Evolutionary conservation across 2,113 vertebrate genomes (phyloP), one percentile per base, ranked within the genome.

Genomic region (Thinocorus orbignyianus): DNA sequence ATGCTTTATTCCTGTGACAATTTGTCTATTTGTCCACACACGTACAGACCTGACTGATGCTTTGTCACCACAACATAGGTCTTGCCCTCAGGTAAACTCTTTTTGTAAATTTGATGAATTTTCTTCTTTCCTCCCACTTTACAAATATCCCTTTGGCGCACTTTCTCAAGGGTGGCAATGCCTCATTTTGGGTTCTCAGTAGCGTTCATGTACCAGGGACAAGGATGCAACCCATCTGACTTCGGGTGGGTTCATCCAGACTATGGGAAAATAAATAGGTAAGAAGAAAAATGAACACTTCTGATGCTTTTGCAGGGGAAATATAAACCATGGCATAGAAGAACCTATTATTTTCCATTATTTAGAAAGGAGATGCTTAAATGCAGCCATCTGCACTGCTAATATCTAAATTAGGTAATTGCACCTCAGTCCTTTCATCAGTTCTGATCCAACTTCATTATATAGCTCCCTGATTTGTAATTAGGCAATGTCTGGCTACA

Each of bases 81-180:
- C 18, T 23, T 69, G 24, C 33, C 58, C 33, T n/a, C 23, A 76
- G 24, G 20, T 48, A 30, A 65, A 64, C 28, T 68, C 22, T 26
- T 61, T 86, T 77, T 42, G 41, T 33, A 46, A 62, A 54, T 19
- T 3, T 72, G 24, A 49, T 57, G 8, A 33, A 72, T 88, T 85
- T 85, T 10, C 54, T 88, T 7, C 8, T 57, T 92, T 92, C 31
- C 16, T 76, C 4, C 17, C 22, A 16, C 16, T 26, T 68, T 26
- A 57, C 39, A 80, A 79, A 49, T 6, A 52, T 24, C 7, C 17
- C 11, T 78, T 60, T 2, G 0, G 12, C 30, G 7, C 6, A 46
- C 9, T 13, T 19, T 81, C 33, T 78, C 0, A 0, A 39, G 55
- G 46, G 25, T 57, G 7, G 11, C 44, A 37, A 1, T 66, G 18